Evolutionary conservation across 2,888 invertebrate species (phyloP), one percentile per base, ranked within the genome.

Genomic region (Scaptomyza polygonia): DNA sequence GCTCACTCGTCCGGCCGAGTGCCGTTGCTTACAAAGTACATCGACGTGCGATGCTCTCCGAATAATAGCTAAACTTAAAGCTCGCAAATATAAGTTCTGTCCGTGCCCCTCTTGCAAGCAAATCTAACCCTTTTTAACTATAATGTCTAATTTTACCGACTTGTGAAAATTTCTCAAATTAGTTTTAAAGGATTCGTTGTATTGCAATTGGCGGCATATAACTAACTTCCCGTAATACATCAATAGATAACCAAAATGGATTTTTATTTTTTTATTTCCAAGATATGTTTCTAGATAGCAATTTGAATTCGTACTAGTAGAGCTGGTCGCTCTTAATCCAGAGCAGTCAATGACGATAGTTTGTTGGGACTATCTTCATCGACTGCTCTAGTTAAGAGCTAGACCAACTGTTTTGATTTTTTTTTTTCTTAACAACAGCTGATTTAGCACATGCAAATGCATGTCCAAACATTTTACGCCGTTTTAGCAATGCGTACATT

Each of bases 1-100:
- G 1, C 40, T 52, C 3, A 29, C 44, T 0, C 66, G 72, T 0
- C 59, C 83, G 0, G 4, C 25, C 0, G 83, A 84, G 29, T 86
- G 83, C 29, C 40, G 34, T 0, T 87, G 83, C 18, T 21, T 40
- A 0, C 4, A 12, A 0, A 0, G 0, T 0, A 0, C 14, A 0
- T 9, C 43, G 0, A 0, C 9, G 0, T 83, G 82, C 43, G 16
- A 51, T 0, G 8, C 21, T 5, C 1, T 2, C 5, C 64, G 63
- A 8, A 1, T n/a, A 4, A 7, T 4, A 1, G 0, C 0, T 16
- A 4, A 8, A 36, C 3, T 5, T 3, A 3, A 3, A 36, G 4
- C 2, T 14, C 14, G 7, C 34, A 1, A 7, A 11, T 1, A 7
- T 0, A 44, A 25, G 18, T 11, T 66, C 12, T 75, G 42, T 21